Evolutionary conservation across 2,888 invertebrate species (phyloP), one percentile per base, ranked within the genome.

Genomic region (Octonoba sinensis): DNA sequence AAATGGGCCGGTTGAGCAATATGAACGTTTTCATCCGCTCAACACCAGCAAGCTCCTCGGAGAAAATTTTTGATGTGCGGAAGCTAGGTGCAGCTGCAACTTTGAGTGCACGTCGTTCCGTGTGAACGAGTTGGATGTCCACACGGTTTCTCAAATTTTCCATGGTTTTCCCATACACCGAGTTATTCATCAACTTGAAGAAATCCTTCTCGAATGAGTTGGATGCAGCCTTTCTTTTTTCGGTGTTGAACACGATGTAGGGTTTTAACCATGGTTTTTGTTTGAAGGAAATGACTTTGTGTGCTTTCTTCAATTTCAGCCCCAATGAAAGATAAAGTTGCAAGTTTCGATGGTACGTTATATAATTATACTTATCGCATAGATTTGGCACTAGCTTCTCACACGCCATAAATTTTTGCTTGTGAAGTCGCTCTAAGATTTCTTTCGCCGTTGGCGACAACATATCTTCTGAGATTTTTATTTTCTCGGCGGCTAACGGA

Each of bases 121-220:
- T 66, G 15, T 60, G 62, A 4, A 84, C 83, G 18, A 87, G 66
- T 47, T 84, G 67, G 1, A 90, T 85, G 84, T 88, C 86, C 6
- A 27, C 18, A 86, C 85, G 67, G 86, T 85, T 59, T 88, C 89
- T 47, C 87, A 83, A 15, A 88, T 87, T 86, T 89, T 89, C 85
- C 89, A 89, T 87, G 89, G 89, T 1, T 88, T 88, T 89, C n/a
- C n/a, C n/a, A n/a, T n/a, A n/a, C n/a, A n/a, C n/a, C n/a, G n/a
- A n/a, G n/a, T n/a, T 88, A 76, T 88, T 88, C 86, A 88, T 86
- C 24, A 88, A 76, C 85, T 89, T 89, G 81, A 85, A 88, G 74
- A 88, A 86, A 81, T 87, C 86, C n/a, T 87, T 88, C 70, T 87
- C 87, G 83, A 88, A 88, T 18, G 86, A 85, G 72, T 86, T 87